These are phyloP conservation scores for Uloborus diversus DNA, from an alignment of 1,140 invertebrate genomes.

Conservation along the genomic window DNA sequence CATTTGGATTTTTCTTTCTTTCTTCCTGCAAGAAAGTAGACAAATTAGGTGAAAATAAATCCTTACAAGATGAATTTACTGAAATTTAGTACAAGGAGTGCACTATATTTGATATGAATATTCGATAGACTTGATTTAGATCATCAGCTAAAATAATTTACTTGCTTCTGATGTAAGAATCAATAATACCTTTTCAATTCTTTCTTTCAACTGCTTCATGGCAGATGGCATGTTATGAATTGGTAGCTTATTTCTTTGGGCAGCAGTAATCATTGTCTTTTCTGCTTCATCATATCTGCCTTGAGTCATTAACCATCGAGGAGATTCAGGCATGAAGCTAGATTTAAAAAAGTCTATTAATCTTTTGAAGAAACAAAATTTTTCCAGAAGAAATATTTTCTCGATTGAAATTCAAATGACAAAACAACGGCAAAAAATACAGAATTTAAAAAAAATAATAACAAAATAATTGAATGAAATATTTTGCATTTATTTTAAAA, in stretches of 20 bases:
- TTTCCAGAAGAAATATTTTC: too few species aligned
- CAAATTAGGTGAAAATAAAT: not conserved
- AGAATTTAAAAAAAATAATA: too few species aligned
- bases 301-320: constrained; percentile 79
- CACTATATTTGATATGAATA: too few species aligned
- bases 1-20: constrained; percentile 50
- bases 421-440: too few species aligned
- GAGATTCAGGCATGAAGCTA: constrained; percentile 78
- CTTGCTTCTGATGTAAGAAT: not conserved
- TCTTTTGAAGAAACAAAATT: too few species aligned
- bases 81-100: too few species aligned
- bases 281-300: constrained; percentile 75
- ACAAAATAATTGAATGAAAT: too few species aligned
- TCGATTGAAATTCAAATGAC: too few species aligned
- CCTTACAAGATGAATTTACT: not conserved
- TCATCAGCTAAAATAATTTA: too few species aligned
- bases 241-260: constrained; percentile 61
- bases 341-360: constrained; percentile 64
- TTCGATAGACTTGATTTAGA: too few species aligned
- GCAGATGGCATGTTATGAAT: constrained; percentile 28
- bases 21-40: constrained; percentile 20
- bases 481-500: too few species aligned
- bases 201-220: constrained; percentile 48
- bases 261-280: constrained; percentile 75
- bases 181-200: constrained; percentile 45